phyloP scores from a whole-genome alignment of 2,113 vertebrate species.

The Chloroceryle aenea region DNA sequence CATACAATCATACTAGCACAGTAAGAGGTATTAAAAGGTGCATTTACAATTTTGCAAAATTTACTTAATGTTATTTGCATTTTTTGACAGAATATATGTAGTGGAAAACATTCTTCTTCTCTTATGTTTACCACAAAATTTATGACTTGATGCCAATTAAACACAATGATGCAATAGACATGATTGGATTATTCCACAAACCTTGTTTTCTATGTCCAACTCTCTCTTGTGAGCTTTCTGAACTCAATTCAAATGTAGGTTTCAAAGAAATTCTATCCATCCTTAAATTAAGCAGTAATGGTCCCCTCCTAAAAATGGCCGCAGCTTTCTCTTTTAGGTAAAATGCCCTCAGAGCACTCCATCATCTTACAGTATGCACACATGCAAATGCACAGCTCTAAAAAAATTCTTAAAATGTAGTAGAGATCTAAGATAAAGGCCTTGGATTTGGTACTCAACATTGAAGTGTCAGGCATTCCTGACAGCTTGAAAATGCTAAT shows the following conservation, averaged over 20 bases:
- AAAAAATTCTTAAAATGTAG: background rate
- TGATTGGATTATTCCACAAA: background rate
- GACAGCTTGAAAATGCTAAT: background rate
- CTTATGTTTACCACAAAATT: background rate
- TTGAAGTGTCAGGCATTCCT: background rate
- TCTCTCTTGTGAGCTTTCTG: background rate
- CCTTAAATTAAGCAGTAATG: background rate
- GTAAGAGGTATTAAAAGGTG: background rate
- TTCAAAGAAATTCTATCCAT: background rate
- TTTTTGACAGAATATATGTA: background rate
- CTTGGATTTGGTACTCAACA: background rate
- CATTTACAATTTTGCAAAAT: background rate
- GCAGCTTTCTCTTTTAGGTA: background rate
- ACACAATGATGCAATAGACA: background rate
- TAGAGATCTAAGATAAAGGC: background rate
- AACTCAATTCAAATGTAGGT: background rate
- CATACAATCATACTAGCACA: background rate
- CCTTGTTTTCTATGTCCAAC: background rate
- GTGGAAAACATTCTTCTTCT: background rate
- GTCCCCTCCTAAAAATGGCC: background rate
- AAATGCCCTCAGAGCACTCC: background rate
- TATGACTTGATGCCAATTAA: background rate
- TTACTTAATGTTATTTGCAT: background rate
- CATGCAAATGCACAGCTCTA: background rate
- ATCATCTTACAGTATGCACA: background rate